Percentiles rank a stretch among this genome's conserved stretches.
Conservation (phyloP, 2,888 invertebrate genomes). For the Sycophila texana region DNA sequence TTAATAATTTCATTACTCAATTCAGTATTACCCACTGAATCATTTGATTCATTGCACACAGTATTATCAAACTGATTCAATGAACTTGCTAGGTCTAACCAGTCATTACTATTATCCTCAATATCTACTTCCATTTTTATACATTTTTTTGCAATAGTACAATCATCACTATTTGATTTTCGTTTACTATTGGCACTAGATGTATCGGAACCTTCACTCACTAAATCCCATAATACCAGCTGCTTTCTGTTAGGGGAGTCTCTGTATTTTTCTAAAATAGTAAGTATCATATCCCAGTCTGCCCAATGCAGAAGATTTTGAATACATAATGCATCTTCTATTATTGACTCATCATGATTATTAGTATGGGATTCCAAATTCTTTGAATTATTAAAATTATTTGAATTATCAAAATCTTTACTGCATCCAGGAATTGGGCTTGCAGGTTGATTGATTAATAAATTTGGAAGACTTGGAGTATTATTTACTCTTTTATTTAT, state of each 20-base stretch:
- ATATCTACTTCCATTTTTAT: constrained; percentile 4
- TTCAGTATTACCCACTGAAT: constrained; percentile 19
- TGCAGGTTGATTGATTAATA: not conserved
- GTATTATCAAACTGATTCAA: not conserved
- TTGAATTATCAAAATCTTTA: constrained; percentile 59
- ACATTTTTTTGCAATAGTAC: constrained; percentile 11
- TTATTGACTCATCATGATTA: not conserved
- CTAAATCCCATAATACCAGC: constrained; percentile 63
- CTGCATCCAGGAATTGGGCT: constrained; percentile 64
- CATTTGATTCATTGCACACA: constrained; percentile 32
- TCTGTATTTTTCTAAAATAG: constrained; percentile 49
- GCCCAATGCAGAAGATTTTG: constrained; percentile 57
- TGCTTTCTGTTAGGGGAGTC: constrained; percentile 56
- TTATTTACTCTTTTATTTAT: not conserved
- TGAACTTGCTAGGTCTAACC: constrained; percentile 6
- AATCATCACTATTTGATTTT: constrained; percentile 13
- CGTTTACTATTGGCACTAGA: constrained; percentile 9
- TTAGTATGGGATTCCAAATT: not conserved
- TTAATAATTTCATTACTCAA: not conserved
- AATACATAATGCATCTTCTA: constrained; percentile 39
- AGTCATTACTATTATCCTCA: constrained; percentile 24
- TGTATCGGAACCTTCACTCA: constrained; percentile 30
- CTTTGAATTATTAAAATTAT: constrained; percentile 45
- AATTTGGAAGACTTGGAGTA: constrained; percentile 17
- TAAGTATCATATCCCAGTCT: constrained; percentile 41